Base-by-base conservation (phyloP, 23 tunicate genomes). In the Styela plicata region DNA sequence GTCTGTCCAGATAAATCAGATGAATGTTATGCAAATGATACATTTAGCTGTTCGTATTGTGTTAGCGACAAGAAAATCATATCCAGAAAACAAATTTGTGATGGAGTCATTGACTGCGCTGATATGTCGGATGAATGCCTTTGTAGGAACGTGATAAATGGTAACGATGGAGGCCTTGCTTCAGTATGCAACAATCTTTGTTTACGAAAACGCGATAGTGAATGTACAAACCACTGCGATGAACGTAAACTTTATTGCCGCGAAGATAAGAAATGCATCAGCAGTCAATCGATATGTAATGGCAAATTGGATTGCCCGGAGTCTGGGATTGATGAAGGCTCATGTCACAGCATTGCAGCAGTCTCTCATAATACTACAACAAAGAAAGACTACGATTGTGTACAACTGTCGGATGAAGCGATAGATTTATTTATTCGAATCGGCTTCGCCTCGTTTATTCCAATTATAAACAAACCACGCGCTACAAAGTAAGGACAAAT, bases 1-100 rank as follows among this genome's bases (percentile, higher is more conserved):
- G 26, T 27, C 33, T 82, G 85, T 36, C 63, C 69, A 16, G 78
- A 82, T 30, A 32, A 20, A 3, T 69, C 85, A 10, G 85, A 82
- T 34, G 57, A 68, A 0, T 83, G 86, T 69, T 83, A 37, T 29
- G 44, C 17, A 61, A 84, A 69, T 26, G 32, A 27, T 19, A 69
- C 74, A 20, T 69, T 69, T 0, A n/a, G 21, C 19, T 69, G 74
- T 69, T 23, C 74, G 21, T 19, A 26, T 24, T 69, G 74, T 24
- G 21, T 69, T 25, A 20, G 21, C 29, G 74, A 69, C 32, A 22
- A n/a, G 31, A 69, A 25, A 25, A 69, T 69, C 0, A 74, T 74
- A 28, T 33, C 80, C 32, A n/a, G 70, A 0, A 25, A 33, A 36
- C 69, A 74, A 74, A 36, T 74, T n/a, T 74, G 80, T 36, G 80